A percentile compares a stretch with the other conserved stretches of the same genome.
Conservation (phyloP, 2,113 vertebrate species). For the Hippocampus zosterae region DNA sequence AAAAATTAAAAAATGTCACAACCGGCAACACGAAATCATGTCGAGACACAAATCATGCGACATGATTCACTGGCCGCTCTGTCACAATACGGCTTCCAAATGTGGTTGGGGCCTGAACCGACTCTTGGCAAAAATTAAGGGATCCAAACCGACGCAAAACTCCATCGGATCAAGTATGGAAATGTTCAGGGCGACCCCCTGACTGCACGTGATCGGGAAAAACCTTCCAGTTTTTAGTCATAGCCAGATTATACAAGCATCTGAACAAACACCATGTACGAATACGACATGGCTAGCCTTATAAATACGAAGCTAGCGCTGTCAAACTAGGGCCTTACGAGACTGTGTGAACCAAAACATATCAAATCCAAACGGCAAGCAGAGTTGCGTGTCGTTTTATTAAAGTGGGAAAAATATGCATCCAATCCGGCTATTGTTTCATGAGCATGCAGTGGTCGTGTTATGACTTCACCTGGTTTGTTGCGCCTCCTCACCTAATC, state of each 20-base stretch:
- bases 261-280: neutral
- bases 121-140: neutral
- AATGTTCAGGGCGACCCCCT: too few species aligned
- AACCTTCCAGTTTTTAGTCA: too few species aligned
- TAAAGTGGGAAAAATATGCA: neutral
- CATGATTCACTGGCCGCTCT: neutral
- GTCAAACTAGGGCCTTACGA: too few species aligned
- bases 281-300: neutral
- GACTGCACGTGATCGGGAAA: too few species aligned
- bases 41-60: neutral
- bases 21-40: neutral
- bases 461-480: slow-evolving; percentile 28
- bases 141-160: too few species aligned
- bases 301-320: too few species aligned
- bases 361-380: too few species aligned
- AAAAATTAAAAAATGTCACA: neutral
- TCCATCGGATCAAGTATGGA: too few species aligned
- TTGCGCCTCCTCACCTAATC: slow-evolving; percentile 48
- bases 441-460: slow-evolving; percentile 13
- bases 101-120: neutral
- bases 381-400: neutral
- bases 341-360: too few species aligned
- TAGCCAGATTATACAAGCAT: too few species aligned
- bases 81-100: neutral
- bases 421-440: slow-evolving; percentile 11